Percentiles rank a stretch among this genome's conserved stretches.
These are phyloP conservation scores for Malurus leucopterus DNA, from an alignment of 2,797 vertebrate species.

Conservation along the genomic window DNA sequence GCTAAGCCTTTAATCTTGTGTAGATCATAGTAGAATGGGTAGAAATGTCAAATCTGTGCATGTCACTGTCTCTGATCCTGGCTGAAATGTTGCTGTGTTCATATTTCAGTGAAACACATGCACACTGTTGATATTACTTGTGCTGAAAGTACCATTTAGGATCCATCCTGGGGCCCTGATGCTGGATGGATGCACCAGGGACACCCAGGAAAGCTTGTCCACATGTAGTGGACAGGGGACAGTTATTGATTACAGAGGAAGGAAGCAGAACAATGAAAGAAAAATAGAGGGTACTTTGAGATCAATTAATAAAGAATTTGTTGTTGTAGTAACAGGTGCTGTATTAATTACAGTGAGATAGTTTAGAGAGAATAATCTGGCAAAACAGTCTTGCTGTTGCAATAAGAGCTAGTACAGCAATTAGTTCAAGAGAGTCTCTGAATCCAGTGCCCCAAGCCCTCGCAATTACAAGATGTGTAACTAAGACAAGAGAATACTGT, in stretches of 20 bases:
- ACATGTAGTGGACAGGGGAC: accelerated
- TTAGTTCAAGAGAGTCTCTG: not conserved
- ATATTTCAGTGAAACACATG: not conserved
- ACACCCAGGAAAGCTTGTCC: not conserved
- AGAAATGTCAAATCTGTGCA: not conserved
- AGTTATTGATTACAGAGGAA: not conserved
- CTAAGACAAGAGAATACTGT: not conserved
- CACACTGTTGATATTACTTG: not conserved
- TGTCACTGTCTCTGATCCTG: not conserved
- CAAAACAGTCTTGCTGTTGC: not conserved
- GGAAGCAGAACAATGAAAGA: not conserved
- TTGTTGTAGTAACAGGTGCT: not conserved
- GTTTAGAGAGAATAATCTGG: not conserved
- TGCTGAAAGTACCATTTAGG: not conserved
- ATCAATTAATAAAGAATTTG: not conserved
- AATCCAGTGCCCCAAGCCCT: not conserved
- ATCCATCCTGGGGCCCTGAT: not conserved
- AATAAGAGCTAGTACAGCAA: not conserved
- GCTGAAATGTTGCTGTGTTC: not conserved
- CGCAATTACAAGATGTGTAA: not conserved
- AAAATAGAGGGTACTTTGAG: not conserved
- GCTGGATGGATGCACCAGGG: not conserved
- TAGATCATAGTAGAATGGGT: not conserved
- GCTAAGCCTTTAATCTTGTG: not conserved
- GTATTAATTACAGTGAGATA: not conserved